Base-by-base conservation (phyloP, 2,888 invertebrate genomes). In the Torymus tubicola region DNA sequence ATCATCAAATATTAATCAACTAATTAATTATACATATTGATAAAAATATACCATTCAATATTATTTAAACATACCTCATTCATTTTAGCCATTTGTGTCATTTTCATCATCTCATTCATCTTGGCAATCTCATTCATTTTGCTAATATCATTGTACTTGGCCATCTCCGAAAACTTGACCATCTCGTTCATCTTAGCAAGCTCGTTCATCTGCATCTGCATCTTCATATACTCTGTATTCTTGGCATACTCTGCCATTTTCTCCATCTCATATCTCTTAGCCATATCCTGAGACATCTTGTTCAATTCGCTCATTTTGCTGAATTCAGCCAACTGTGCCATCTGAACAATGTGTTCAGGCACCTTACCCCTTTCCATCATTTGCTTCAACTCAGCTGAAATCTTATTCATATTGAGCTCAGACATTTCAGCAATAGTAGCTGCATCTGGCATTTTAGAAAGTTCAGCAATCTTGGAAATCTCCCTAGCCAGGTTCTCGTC, bases 291-390 rank as follows among this genome's bases (percentile, higher is more conserved):
- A 2, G 89, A 89, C 86, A 91, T 87, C 79, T 90, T 90, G 68
- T 88, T 90, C 4, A 90, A 81, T 72, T 90, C 90, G 2, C 86
- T 88, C 89, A 91, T 90, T 78, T 91, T 91, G 74, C 88, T 90
- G 81, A 91, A 91, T 64, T 91, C 90, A 0, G 90, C 90, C 0
- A 91, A 83, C 80, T 91, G 90, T 3, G 90, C 90, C 90, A 91
- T 90, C 85, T 90, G 90, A 58, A 91, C 90, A 69, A 91, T 91
- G 77, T 91, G 90, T 70, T 91, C 90, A 0, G 90, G 90, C 2
- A 91, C 91, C 78, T 91, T 91, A 8, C 90, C 90, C 5, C 91
- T 85, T 67, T 90, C 90, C 90, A 91, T 91, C 90, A 91, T 91
- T 70, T 91, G 90, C 78, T 90, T 91, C 68, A 90, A 72, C 71